Conservation (phyloP, 2,797 vertebrate species). For the Anisognathus igniventris region DNA sequence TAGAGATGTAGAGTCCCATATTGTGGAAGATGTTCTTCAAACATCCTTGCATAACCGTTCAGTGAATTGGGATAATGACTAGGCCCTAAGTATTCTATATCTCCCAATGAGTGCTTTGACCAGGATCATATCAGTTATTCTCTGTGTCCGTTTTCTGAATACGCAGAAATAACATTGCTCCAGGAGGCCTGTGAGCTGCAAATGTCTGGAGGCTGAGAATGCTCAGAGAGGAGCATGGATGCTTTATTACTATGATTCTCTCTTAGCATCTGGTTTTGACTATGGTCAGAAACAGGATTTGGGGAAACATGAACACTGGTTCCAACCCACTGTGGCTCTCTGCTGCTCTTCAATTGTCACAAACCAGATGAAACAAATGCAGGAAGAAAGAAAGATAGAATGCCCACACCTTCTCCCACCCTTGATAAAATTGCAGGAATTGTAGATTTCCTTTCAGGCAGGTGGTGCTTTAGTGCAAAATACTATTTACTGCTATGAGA, state of each 20-base stretch:
- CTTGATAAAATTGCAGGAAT: neutral
- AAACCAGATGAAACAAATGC: neutral
- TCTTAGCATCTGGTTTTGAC: neutral
- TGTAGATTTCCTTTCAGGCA: neutral
- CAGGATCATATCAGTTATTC: neutral
- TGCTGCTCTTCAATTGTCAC: neutral
- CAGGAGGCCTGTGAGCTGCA: neutral
- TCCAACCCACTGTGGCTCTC: neutral
- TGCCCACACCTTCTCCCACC: neutral
- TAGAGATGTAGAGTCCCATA: neutral
- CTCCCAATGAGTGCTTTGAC: neutral
- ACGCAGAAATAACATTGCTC: neutral
- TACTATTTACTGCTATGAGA: neutral
- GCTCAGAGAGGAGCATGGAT: neutral
- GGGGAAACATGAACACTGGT: neutral
- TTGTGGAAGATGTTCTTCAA: neutral
- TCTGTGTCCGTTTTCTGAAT: neutral
- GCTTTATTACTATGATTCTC: neutral
- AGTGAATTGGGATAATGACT: neutral
- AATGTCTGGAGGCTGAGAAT: neutral
- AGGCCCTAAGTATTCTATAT: neutral
- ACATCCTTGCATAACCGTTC: neutral
- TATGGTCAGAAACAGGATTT: neutral
- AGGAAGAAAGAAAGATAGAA: neutral
- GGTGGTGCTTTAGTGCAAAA: neutral